phyloP scores from a whole-genome alignment of 2,113 vertebrate species.

The Hippocampus abdominalis region DNA sequence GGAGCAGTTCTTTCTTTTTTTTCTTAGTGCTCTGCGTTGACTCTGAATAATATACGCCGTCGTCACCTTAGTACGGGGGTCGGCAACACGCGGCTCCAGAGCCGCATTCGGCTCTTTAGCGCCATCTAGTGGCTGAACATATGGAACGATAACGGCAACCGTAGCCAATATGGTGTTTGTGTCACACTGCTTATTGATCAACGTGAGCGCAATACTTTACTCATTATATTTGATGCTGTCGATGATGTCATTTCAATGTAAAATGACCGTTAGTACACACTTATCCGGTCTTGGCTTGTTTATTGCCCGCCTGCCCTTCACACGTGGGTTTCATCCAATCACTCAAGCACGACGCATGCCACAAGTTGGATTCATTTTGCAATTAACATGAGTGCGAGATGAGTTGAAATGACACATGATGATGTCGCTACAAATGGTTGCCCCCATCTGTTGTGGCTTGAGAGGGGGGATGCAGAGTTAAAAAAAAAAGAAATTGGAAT shows the following conservation, averaged over 20 bases:
- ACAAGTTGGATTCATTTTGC: conserved; percentile 17
- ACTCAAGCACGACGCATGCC: conserved; percentile 10
- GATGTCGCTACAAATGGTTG: conserved; percentile 14
- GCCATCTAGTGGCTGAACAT: no score
- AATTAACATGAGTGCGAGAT: conserved; percentile 23
- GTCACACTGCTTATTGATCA: background rate
- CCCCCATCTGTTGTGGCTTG: conserved; percentile 31
- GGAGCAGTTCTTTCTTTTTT: conserved; percentile 46
- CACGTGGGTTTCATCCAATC: conserved; percentile 18
- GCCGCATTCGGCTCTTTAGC: no score
- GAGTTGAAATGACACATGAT: conserved; percentile 24
- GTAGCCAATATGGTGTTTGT: background rate
- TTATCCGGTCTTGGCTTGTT: background rate
- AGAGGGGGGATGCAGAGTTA: conserved; percentile 9
- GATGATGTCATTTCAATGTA: conserved; percentile 1
- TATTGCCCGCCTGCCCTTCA: conserved; percentile 26
- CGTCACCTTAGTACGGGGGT: conserved; percentile 34
- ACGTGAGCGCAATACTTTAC: conserved; percentile 3
- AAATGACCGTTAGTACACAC: conserved; percentile 16
- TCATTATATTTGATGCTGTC: background rate
- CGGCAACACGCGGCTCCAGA: no score
- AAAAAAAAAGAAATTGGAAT: conserved; percentile 4
- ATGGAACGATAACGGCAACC: background rate
- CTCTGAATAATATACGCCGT: conserved; percentile 53
- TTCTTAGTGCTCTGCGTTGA: conserved; percentile 4